Percentiles rank a stretch among this genome's conserved stretches.
phyloP scores from a whole-genome alignment of 2,797 vertebrate species.

The Gallinago stenura region DNA sequence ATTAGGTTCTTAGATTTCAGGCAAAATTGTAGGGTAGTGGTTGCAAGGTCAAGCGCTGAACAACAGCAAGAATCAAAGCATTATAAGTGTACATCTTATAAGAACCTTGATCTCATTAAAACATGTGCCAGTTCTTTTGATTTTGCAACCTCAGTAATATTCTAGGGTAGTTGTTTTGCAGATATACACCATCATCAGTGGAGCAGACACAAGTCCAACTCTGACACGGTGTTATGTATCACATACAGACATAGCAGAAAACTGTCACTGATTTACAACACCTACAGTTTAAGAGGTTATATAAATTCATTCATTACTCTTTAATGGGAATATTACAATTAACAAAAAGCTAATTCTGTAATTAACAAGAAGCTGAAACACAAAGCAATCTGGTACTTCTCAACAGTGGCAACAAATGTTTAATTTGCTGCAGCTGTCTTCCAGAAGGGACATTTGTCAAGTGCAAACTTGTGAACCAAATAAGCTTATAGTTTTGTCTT shows the following conservation, averaged over 20 bases:
- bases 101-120: background rate
- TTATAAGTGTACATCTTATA: background rate
- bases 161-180: background rate
- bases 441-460: background rate
- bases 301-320: background rate
- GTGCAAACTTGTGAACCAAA: background rate
- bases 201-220: background rate
- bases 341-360: background rate
- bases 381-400: background rate
- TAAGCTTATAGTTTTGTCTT: background rate
- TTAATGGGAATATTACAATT: background rate
- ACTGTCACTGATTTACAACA: background rate
- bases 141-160: background rate
- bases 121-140: background rate
- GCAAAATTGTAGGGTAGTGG: background rate
- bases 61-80: background rate
- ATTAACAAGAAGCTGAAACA: slow-evolving; percentile 1
- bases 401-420: background rate
- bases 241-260: background rate
- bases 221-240: background rate
- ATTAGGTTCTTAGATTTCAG: background rate
- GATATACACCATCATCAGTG: background rate
- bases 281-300: background rate
- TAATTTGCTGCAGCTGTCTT: background rate
- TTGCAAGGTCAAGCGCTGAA: background rate